Percentiles rank a stretch among this genome's conserved stretches.
Conservation (phyloP, 2,888 invertebrate genomes). For the Pachycephus smyrnensis region DNA sequence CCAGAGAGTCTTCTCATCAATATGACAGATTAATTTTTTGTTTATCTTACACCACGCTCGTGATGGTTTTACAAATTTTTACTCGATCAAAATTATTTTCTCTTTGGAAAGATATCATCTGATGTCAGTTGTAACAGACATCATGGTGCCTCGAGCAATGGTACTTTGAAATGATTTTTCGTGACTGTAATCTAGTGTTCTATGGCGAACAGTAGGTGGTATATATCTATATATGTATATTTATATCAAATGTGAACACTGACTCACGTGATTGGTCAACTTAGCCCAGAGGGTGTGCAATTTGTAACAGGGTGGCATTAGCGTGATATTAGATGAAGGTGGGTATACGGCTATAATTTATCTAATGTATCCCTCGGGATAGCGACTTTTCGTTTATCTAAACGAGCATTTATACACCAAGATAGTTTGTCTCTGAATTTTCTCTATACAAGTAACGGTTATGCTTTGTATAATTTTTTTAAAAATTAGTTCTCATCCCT, state of each 20-base stretch:
- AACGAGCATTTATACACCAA: background rate
- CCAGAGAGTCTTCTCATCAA: background rate
- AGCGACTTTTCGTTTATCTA: background rate
- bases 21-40: background rate
- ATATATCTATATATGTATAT: background rate
- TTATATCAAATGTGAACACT: background rate
- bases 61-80: background rate
- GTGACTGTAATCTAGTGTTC: background rate
- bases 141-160: background rate
- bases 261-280: background rate
- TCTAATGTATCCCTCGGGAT: constrained; percentile 23
- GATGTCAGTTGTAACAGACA: background rate
- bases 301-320: constrained; percentile 19
- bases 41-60: background rate
- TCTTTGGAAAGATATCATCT: background rate
- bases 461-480: background rate
- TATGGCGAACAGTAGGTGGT: background rate
- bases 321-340: constrained; percentile 22
- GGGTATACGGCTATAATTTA: constrained; percentile 23
- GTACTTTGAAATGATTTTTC: background rate
- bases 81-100: background rate
- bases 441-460: background rate
- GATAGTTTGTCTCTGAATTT: background rate
- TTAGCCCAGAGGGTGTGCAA: constrained; percentile 13
- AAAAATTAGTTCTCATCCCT: background rate